phyloP scores from a whole-genome alignment of 2,888 invertebrate species.

The Dicycla oo region DNA sequence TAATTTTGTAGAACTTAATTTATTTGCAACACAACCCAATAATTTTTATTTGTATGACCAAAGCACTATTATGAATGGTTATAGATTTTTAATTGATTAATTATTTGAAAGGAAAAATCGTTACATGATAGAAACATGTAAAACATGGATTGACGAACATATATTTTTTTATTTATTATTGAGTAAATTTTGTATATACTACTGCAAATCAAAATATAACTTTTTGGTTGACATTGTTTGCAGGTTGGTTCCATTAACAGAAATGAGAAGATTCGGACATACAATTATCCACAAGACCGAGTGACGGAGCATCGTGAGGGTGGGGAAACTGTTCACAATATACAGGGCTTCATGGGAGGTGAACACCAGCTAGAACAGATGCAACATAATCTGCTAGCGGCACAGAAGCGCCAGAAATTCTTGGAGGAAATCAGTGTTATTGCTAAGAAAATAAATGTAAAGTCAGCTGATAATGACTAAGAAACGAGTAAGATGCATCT shows the following conservation, averaged over 20 bases:
- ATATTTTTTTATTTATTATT: background rate
- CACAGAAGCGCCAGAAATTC: constrained; percentile 85
- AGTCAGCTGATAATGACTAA: constrained; percentile 54
- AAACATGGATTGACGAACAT: too few species aligned
- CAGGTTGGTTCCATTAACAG: constrained; percentile 94
- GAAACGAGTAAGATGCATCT: constrained; percentile 13
- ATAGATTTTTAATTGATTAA: background rate
- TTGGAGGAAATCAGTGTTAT: constrained; percentile 84
- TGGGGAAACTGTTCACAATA: constrained; percentile 92
- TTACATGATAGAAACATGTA: too few species aligned
- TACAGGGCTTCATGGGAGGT: constrained; percentile 94
- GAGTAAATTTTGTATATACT: too few species aligned
- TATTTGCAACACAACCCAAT: background rate
- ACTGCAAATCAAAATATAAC: background rate
- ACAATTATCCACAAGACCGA: constrained; percentile 98
- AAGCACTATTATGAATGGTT: background rate
- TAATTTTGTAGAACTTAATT: background rate
- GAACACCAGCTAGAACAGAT: constrained; percentile 91
- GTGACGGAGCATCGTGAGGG: constrained; percentile 97
- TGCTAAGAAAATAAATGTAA: constrained; percentile 73
- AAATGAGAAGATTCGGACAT: constrained; percentile 99
- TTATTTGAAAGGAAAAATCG: too few species aligned
- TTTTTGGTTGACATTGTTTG: constrained; percentile 59
- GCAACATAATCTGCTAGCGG: constrained; percentile 89
- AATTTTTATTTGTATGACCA: too few species aligned